Evolutionary conservation across 2,888 invertebrate species (phyloP).

Genomic region (Drosophila subquinaria): DNA sequence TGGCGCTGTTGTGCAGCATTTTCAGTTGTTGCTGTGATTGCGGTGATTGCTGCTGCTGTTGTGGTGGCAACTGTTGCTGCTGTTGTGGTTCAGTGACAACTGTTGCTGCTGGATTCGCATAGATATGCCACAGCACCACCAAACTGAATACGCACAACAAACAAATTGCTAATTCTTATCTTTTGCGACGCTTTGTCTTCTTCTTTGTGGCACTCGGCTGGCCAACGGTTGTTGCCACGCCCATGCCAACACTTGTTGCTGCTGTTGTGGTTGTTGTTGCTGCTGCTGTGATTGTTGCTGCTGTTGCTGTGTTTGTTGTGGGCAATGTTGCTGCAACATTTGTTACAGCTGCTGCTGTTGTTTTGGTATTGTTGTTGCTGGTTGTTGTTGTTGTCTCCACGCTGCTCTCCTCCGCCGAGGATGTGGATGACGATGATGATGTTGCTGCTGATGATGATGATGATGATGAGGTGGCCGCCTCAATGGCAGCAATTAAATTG

Average conservation of each 20-base stretch:
- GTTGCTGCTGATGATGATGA: too few relatives aligned
- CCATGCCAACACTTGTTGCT: slow-evolving; percentile 34
- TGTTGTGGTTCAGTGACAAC: slow-evolving; percentile 10
- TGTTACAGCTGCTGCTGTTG: slow-evolving; percentile 16
- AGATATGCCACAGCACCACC: slow-evolving; percentile 83
- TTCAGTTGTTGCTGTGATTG: slow-evolving; percentile 19
- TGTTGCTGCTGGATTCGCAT: slow-evolving; percentile 55
- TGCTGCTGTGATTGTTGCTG: too few relatives aligned
- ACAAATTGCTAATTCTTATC: slow-evolving; percentile 86
- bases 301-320: neutral
- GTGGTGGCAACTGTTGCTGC: slow-evolving; percentile 1
- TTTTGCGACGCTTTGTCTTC: slow-evolving; percentile 85
- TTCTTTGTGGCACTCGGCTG: slow-evolving; percentile 83
- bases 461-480: slow-evolving; percentile 81
- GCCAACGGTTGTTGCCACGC: slow-evolving; percentile 38
- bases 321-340: too few relatives aligned
- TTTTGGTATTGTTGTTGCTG: neutral
- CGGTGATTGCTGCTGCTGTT: slow-evolving; percentile 4
- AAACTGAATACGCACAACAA: slow-evolving; percentile 85
- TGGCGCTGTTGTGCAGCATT: slow-evolving; percentile 45
- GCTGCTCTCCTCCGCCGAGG: slow-evolving; percentile 83
- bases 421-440: slow-evolving; percentile 54
- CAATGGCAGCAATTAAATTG: slow-evolving; percentile 82
- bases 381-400: slow-evolving; percentile 50
- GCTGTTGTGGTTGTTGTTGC: slow-evolving; percentile 1